phyloP scores from a whole-genome alignment of 2,113 vertebrate genomes.

The Isurus oxyrinchus region DNA sequence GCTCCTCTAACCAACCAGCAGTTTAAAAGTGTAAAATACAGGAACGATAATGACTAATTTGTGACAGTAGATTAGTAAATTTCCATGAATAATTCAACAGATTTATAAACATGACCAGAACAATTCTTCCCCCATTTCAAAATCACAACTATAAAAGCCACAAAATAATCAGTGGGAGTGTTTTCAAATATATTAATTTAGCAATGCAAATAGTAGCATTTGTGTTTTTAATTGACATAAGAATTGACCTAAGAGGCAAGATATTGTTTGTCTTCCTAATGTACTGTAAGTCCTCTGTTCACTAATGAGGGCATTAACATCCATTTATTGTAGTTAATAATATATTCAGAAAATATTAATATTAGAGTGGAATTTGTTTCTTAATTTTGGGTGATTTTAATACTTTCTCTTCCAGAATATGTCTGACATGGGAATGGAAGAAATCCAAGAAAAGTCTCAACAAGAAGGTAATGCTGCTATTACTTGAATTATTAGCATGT shows the following conservation, averaged over 20 bases:
- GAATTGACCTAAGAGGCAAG: not conserved
- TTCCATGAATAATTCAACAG: not conserved
- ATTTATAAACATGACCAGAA: not conserved
- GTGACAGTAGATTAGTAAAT: not conserved
- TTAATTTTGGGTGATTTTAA: not conserved
- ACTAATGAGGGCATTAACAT: not conserved
- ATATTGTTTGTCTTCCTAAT: not conserved
- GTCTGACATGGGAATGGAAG: slow-evolving; percentile 28
- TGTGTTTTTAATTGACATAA: not conserved
- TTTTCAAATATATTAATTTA: not conserved
- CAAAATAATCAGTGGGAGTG: not conserved
- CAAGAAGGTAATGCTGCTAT: not conserved
- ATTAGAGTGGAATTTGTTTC: not conserved
- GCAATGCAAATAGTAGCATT: not conserved
- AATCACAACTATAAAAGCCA: not conserved
- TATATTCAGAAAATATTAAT: not conserved
- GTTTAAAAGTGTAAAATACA: not conserved
- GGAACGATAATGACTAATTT: not conserved
- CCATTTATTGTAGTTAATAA: not conserved
- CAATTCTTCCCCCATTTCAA: not conserved
- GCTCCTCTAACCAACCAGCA: not conserved
- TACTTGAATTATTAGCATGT: not conserved
- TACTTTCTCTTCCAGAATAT: slow-evolving; percentile 13
- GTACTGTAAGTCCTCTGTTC: not conserved
- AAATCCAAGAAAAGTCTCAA: not conserved